Evolutionary conservation across 2,797 vertebrate species (phyloP).

Genomic region (Luscinia luscinia): DNA sequence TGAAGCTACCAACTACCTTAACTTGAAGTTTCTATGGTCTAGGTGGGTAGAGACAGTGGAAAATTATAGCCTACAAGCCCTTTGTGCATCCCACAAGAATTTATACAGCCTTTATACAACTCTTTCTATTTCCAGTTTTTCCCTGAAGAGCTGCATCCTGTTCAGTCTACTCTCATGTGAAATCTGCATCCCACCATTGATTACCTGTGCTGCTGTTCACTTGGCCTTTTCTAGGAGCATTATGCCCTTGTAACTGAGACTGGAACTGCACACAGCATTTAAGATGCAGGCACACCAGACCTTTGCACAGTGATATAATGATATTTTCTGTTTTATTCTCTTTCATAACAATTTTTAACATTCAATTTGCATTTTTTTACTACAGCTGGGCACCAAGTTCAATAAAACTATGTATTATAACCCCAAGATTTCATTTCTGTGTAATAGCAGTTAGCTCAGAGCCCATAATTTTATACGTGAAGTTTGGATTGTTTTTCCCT

Average conservation of each 20-base stretch:
- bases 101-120: neutral
- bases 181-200: neutral
- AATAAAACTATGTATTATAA: constrained; percentile 2
- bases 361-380: neutral
- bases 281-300: neutral
- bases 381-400: neutral
- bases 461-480: neutral
- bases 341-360: neutral
- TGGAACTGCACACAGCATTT: neutral
- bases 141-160: neutral
- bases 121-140: neutral
- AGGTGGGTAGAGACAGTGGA: neutral
- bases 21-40: neutral
- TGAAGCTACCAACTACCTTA: neutral
- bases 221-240: neutral
- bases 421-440: constrained; percentile 4
- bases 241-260: neutral
- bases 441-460: neutral
- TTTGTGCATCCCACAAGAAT: neutral
- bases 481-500: constrained; percentile 21
- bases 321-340: neutral
- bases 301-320: neutral
- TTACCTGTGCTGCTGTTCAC: neutral
- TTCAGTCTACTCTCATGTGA: neutral
- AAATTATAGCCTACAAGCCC: neutral